phyloP scores from a whole-genome alignment of 92 coral and sea anemone species.

The Parazoanthus atlanticus region DNA sequence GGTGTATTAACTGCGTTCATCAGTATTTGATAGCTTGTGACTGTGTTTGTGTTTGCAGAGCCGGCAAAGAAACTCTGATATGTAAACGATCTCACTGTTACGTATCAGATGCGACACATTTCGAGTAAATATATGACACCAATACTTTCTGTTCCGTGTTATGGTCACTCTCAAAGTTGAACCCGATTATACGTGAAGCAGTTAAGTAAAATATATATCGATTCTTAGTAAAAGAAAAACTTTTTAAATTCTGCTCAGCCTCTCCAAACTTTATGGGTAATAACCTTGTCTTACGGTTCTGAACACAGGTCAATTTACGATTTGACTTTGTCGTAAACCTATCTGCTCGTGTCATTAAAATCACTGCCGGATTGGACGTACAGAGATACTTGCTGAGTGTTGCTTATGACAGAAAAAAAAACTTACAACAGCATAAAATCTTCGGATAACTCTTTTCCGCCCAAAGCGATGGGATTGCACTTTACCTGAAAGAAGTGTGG shows the following conservation, averaged over 20 bases:
- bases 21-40: not conserved
- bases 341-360: not conserved
- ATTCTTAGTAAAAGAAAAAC: too few species aligned
- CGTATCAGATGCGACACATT: not conserved
- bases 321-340: not conserved
- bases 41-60: not conserved
- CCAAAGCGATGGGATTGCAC: not conserved
- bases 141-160: not conserved
- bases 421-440: not conserved
- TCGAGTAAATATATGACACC: not conserved
- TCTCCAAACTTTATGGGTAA: not conserved
- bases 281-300: not conserved
- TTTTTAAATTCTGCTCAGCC: not conserved
- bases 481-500: not conserved
- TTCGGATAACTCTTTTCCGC: not conserved
- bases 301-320: not conserved
- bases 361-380: not conserved
- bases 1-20: not conserved
- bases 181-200: not conserved
- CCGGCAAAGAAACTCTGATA: not conserved
- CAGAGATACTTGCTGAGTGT: not conserved
- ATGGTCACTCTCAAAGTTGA: too few species aligned
- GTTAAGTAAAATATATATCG: too few species aligned
- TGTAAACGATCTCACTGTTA: not conserved
- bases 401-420: too few species aligned